Evolutionary conservation across 2,888 invertebrate species (phyloP).

Genomic region (Platycheirus rosarum): DNA sequence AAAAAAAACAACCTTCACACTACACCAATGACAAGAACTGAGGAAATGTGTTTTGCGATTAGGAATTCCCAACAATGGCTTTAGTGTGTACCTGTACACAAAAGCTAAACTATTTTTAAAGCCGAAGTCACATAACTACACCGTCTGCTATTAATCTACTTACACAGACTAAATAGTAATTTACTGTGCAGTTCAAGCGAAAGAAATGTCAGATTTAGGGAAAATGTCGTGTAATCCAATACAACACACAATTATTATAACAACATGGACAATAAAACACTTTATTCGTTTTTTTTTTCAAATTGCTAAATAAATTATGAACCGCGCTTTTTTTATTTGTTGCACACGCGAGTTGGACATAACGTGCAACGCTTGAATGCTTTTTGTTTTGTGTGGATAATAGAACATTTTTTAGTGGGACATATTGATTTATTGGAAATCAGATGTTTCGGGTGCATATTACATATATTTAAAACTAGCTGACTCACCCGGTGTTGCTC

Average conservation of each 20-base stretch:
- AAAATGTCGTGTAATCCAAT: slow-evolving; percentile 19
- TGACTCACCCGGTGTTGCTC: too few relatives aligned
- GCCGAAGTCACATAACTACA: not conserved
- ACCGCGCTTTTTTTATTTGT: not conserved
- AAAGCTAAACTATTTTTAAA: not conserved
- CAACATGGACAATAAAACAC: slow-evolving; percentile 2
- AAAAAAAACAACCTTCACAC: slow-evolving; percentile 4
- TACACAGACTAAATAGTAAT: slow-evolving; percentile 18
- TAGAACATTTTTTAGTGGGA: slow-evolving; percentile 5
- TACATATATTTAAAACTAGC: too few relatives aligned
- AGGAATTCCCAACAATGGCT: not conserved
- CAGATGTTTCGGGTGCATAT: not conserved
- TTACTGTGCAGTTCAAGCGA: too few relatives aligned
- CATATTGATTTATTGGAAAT: slow-evolving; percentile 17
- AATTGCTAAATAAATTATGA: slow-evolving; percentile 32
- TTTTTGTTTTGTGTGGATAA: not conserved
- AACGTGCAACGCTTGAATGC: slow-evolving; percentile 21
- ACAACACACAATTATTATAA: slow-evolving; percentile 1
- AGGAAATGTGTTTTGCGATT: not conserved
- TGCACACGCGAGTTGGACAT: slow-evolving; percentile 15
- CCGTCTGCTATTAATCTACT: slow-evolving; percentile 8
- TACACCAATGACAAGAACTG: not conserved
- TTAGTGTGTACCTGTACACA: not conserved
- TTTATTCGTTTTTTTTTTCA: slow-evolving; percentile 1
- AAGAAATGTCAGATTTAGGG: not conserved